phyloP scores from a whole-genome alignment of 2,888 invertebrate genomes.

The Lasioglossum lativentre region DNA sequence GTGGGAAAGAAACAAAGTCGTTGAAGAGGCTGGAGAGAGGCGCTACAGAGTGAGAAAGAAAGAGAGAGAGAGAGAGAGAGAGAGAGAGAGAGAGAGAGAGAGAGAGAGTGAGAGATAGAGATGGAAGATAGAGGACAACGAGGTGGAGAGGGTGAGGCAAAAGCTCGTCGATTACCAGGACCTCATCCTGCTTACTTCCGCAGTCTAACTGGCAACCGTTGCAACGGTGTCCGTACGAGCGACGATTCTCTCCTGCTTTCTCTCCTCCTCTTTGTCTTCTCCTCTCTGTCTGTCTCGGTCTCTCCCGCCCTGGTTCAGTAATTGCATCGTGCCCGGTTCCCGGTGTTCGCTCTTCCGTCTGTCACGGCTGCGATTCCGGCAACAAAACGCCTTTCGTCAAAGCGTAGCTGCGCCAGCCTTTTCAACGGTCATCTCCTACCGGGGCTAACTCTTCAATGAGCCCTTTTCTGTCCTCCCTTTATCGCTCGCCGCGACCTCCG shows the following conservation, averaged over 20 bases:
- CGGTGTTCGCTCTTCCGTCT: conserved; percentile 65
- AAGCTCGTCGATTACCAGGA: conserved; percentile 47
- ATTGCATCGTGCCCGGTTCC: conserved; percentile 69
- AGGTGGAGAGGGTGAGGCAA: not conserved
- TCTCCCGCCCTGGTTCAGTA: conserved; percentile 56
- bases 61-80: not conserved
- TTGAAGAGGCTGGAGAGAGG: not conserved
- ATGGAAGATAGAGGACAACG: not conserved
- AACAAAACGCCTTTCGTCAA: conserved; percentile 73
- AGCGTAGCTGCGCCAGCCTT: conserved; percentile 64
- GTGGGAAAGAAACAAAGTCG: conserved; percentile 49
- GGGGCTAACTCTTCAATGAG: conserved; percentile 41
- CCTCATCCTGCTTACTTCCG: conserved; percentile 52
- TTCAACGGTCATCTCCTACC: conserved; percentile 52
- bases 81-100: not conserved
- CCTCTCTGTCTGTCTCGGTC: conserved; percentile 1
- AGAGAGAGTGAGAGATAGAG: not conserved
- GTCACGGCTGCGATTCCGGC: conserved; percentile 67
- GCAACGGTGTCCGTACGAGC: conserved; percentile 28
- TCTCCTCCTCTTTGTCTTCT: not conserved
- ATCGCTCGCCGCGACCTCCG: conserved; percentile 43
- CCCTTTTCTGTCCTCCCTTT: conserved; percentile 39
- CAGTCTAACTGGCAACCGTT: conserved; percentile 37
- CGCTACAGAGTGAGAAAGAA: not conserved
- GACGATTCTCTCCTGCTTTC: conserved; percentile 22